phyloP scores from a whole-genome alignment of 2,888 invertebrate genomes.

The Drosophila pseudotalamancana region DNA sequence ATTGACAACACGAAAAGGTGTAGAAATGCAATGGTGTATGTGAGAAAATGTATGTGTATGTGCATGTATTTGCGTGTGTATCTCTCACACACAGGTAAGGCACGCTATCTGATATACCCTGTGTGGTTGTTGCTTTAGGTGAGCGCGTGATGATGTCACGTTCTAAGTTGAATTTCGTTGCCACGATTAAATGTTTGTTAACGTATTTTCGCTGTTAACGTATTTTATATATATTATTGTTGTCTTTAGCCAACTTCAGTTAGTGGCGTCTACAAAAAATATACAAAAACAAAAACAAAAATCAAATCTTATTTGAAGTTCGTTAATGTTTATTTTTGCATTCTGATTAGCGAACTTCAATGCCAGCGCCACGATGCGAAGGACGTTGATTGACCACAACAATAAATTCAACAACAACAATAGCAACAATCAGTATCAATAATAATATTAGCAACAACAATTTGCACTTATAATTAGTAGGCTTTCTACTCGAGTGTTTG shows the following conservation, averaged over 20 bases:
- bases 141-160: slow-evolving; percentile 80
- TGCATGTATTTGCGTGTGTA: background rate
- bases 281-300: background rate
- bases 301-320: slow-evolving; percentile 54
- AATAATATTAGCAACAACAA: slow-evolving; percentile 8
- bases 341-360: slow-evolving; percentile 68
- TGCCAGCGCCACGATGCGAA: slow-evolving; percentile 49
- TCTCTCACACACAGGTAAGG: slow-evolving; percentile 19
- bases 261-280: slow-evolving; percentile 33
- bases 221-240: slow-evolving; percentile 20
- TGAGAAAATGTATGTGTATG: background rate
- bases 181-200: slow-evolving; percentile 72
- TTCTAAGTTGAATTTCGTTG: slow-evolving; percentile 74
- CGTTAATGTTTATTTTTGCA: slow-evolving; percentile 76
- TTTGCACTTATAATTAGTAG: slow-evolving; percentile 22
- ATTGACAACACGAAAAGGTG: slow-evolving; percentile 46
- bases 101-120: slow-evolving; percentile 50
- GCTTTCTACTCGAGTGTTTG: slow-evolving; percentile 12
- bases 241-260: slow-evolving; percentile 16
- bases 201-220: slow-evolving; percentile 42
- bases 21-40: slow-evolving; percentile 2
- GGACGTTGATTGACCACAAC: slow-evolving; percentile 66
- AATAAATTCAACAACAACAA: slow-evolving; percentile 7
- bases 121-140: slow-evolving; percentile 26
- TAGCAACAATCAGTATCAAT: background rate